A percentile compares a stretch with the other conserved stretches of the same genome.
Evolutionary conservation across 1,140 invertebrate genomes (phyloP).

Genomic region (Vanessa atalanta): DNA sequence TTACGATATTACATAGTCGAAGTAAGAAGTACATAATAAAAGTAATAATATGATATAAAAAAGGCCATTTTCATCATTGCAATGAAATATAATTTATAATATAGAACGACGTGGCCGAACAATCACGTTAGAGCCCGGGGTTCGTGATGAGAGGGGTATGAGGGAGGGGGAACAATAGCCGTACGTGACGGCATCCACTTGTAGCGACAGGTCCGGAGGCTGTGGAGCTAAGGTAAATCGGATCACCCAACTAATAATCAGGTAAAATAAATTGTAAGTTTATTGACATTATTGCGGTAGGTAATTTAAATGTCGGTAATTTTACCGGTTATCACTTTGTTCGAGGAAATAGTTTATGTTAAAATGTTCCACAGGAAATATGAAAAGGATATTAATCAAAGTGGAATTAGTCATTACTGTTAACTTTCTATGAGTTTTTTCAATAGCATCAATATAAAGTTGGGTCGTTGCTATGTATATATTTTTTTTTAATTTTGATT

Average conservation of each 20-base stretch:
- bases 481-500: no score
- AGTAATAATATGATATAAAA: background rate
- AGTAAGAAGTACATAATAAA: no score
- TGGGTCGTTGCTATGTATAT: no score
- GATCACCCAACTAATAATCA: conserved; percentile 18
- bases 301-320: background rate
- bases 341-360: background rate
- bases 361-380: background rate
- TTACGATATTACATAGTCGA: no score
- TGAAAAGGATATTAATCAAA: no score
- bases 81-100: conserved; percentile 12
- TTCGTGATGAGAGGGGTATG: conserved; percentile 18
- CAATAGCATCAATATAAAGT: no score
- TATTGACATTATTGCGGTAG: conserved; percentile 5
- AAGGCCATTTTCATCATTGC: background rate
- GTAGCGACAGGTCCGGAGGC: conserved; percentile 67
- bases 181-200: conserved; percentile 78
- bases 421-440: no score
- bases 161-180: conserved; percentile 58
- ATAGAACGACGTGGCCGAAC: conserved; percentile 34
- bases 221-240: conserved; percentile 22
- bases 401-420: no score
- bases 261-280: conserved; percentile 23
- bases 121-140: conserved; percentile 34
- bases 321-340: no score